A percentile compares a stretch with the other conserved stretches of the same genome.
Conservation (phyloP, 2,797 vertebrate species). For the Notamacropus eugenii region DNA sequence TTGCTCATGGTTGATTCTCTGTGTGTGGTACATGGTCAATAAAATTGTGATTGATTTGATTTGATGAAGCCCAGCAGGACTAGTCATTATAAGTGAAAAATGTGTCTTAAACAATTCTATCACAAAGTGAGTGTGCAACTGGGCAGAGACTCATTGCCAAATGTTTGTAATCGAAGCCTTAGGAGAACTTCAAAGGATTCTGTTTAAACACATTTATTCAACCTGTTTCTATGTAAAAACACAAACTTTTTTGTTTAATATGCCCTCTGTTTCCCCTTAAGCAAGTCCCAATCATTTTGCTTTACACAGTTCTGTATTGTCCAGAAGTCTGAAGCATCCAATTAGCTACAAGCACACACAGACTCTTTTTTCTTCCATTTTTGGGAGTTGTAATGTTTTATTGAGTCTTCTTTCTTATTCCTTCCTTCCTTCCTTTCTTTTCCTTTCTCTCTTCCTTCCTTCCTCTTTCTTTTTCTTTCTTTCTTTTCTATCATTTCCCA, state of each 20-base stretch:
- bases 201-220: not conserved
- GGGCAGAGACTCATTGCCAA: not conserved
- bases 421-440: not conserved
- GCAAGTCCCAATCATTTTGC: not conserved
- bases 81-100: slow-evolving; percentile 32
- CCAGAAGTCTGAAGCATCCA: not conserved
- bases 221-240: not conserved
- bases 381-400: not conserved
- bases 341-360: not conserved
- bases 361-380: not conserved
- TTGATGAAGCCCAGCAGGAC: not conserved
- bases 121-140: not conserved
- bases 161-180: not conserved
- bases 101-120: slow-evolving; percentile 10
- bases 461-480: too few species aligned
- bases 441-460: too few species aligned
- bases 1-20: not conserved
- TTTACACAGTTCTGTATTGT: not conserved
- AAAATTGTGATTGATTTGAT: not conserved
- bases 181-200: not conserved
- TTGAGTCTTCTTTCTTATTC: not conserved
- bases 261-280: not conserved
- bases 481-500: not conserved
- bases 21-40: not conserved
- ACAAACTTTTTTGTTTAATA: not conserved